Evolutionary conservation across 2,113 vertebrate genomes (phyloP).

Genomic region (Sphyrna mokarran): DNA sequence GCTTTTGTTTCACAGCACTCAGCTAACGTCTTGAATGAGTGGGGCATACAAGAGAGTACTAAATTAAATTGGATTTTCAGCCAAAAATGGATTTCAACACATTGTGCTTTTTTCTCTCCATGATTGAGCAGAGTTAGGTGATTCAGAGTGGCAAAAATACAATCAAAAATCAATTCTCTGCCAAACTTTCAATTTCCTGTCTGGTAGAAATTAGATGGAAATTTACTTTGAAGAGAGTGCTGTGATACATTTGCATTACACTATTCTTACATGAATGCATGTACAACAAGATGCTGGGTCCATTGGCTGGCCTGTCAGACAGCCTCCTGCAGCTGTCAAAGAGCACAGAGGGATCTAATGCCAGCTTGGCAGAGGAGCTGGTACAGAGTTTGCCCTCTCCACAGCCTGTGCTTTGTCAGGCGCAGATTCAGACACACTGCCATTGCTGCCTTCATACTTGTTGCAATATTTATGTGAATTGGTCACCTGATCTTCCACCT

Average conservation of each 20-base stretch:
- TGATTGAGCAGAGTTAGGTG: neutral
- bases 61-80: neutral
- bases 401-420: neutral
- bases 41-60: neutral
- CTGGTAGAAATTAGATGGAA: neutral
- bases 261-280: neutral
- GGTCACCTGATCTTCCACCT: neutral
- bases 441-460: neutral
- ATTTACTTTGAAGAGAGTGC: neutral
- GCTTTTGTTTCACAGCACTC: too few species aligned
- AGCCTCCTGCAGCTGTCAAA: neutral
- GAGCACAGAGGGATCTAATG: neutral
- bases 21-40: too few species aligned
- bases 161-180: neutral
- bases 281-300: neutral
- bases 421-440: neutral
- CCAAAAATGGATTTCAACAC: constrained; percentile 1
- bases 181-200: neutral
- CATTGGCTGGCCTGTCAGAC: neutral
- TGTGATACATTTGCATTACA: neutral
- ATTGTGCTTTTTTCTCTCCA: neutral
- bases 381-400: neutral
- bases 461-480: neutral
- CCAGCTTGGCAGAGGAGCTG: neutral
- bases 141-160: neutral